A percentile compares a stretch with the other conserved stretches of the same genome.
Evolutionary conservation across 2,113 vertebrate species (phyloP).

Genomic region (Phylloscopus trochiloides): DNA sequence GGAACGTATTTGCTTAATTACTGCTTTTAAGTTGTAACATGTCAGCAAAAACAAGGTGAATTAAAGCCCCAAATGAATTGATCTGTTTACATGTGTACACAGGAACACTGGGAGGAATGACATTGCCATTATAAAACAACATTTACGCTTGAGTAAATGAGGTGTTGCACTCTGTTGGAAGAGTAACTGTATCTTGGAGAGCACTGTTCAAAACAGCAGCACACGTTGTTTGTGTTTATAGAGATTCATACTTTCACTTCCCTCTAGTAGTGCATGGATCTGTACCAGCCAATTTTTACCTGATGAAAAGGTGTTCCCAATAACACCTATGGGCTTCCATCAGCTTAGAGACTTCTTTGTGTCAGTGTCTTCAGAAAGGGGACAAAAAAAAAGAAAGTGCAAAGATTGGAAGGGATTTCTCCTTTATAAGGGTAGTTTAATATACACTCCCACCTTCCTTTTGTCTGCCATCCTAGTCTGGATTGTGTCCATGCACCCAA

Average conservation of each 20-base stretch:
- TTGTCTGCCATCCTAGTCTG: not conserved
- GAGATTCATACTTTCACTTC: not conserved
- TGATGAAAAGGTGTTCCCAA: not conserved
- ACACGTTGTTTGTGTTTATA: not conserved
- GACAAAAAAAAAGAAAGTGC: not conserved
- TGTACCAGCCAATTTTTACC: not conserved
- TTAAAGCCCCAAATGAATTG: not conserved
- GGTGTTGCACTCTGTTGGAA: not conserved
- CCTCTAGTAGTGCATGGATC: not conserved
- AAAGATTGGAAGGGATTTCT: not conserved
- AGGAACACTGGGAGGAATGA: not conserved
- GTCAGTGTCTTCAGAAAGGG: not conserved
- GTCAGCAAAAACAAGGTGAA: not conserved
- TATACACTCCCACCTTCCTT: not conserved
- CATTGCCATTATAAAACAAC: not conserved
- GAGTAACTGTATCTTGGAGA: not conserved
- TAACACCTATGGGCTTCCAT: not conserved
- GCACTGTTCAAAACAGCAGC: not conserved
- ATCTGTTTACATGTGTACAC: constrained; percentile 12
- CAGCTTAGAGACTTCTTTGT: not conserved
- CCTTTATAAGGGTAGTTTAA: not conserved
- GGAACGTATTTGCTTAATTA: not conserved
- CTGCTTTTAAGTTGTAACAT: not conserved
- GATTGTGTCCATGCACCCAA: not conserved
- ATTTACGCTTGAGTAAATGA: not conserved